A percentile compares a stretch with the other conserved stretches of the same genome.
phyloP scores from a whole-genome alignment of 1,140 invertebrate genomes.

The Bursaphelenchus mucronatus region DNA sequence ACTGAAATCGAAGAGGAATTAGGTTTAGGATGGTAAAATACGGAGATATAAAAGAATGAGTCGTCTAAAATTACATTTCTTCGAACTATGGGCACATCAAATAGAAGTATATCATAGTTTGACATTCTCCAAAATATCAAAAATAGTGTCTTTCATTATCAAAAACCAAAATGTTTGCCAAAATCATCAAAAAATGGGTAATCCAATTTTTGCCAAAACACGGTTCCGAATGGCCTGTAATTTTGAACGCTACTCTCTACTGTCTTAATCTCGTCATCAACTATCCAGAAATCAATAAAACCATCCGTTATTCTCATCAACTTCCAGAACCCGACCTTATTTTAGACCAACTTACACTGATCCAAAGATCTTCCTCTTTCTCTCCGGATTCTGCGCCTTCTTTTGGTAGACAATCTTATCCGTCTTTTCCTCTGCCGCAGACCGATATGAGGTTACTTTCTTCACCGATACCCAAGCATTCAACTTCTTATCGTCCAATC shows the following conservation, averaged over 20 bases:
- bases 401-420: conserved; percentile 74
- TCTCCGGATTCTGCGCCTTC: conserved; percentile 70
- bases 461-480: conserved; percentile 90
- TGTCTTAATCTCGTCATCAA: not conserved
- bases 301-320: not conserved
- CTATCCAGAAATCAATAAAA: not conserved
- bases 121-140: too few species aligned
- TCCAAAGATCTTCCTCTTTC: conserved; percentile 75
- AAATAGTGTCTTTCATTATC: not conserved
- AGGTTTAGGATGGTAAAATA: not conserved
- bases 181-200: not conserved
- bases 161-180: not conserved
- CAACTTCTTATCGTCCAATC: conserved; percentile 82
- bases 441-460: conserved; percentile 74
- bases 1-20: not conserved
- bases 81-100: not conserved
- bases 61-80: not conserved
- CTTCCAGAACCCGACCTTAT: conserved; percentile 2
- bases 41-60: not conserved
- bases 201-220: not conserved
- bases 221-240: not conserved
- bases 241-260: not conserved
- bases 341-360: conserved; percentile 3
- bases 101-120: too few species aligned
- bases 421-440: conserved; percentile 73